Evolutionary conservation across 2,113 vertebrate species (phyloP).

Genomic region (Tympanuchus pallidicinctus): DNA sequence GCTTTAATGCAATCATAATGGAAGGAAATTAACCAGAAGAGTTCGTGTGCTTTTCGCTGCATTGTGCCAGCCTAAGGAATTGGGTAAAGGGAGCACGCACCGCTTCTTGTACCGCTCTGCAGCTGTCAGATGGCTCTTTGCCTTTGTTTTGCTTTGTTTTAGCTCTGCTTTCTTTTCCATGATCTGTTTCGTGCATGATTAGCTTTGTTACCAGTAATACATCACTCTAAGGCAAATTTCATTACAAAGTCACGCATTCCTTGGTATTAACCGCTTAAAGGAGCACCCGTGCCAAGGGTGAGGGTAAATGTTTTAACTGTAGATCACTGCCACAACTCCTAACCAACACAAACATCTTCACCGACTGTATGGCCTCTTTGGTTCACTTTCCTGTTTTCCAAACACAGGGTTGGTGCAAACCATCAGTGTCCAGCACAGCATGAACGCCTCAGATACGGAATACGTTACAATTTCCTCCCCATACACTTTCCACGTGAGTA

Average conservation of each 20-base stretch:
- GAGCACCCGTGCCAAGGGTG: no score
- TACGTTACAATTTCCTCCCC: not conserved
- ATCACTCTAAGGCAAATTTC: not conserved
- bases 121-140: not conserved
- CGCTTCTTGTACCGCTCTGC: not conserved
- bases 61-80: not conserved
- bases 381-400: not conserved
- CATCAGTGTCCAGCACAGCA: not conserved
- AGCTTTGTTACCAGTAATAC: not conserved
- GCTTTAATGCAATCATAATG: rapidly evolving
- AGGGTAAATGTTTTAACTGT: not conserved
- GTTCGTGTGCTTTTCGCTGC: rapidly evolving
- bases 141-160: not conserved
- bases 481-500: not conserved
- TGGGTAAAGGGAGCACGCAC: not conserved
- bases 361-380: not conserved
- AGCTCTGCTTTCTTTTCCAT: not conserved
- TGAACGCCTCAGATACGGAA: not conserved
- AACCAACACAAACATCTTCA: not conserved
- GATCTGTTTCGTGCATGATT: not conserved
- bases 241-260: rapidly evolving
- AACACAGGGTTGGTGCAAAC: not conserved
- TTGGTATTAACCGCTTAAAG: not conserved
- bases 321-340: not conserved
- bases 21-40: rapidly evolving